Base-by-base conservation (phyloP, 2,113 vertebrate species). In the Garra rufa region DNA sequence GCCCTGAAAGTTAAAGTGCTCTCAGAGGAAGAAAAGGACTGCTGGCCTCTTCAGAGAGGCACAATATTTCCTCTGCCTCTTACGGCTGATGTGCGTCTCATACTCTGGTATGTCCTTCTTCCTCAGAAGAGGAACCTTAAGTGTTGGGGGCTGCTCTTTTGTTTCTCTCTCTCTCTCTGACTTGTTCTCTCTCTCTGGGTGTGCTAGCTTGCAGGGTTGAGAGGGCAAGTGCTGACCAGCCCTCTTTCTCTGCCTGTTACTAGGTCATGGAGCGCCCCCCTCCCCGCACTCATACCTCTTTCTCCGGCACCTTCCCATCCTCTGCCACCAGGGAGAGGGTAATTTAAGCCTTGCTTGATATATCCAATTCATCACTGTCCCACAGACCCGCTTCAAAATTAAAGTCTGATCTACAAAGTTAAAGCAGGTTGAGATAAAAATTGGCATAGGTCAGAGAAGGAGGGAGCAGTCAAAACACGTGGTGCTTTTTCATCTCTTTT, bases 321-420 rank as follows among this genome's bases (percentile, higher is more conserved):
- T 89, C 92, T 94, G 95, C 95, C 97, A 95, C 96, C 70, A 90
- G 96, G 96, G 97, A 97, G 93, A 92, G 94, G 95, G 95, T 96
- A 96, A 99, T 99, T 98, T 96, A 97, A 96, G 96, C 95, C 94
- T 91, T 94, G 92, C 93, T 95, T 97, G 96, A 97, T 97, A 95
- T 95, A 96, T 94, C 95, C 96, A 95, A 99, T 98, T 98, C 95
- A 98, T 99, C 98, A 99, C 96, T 98, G 97, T 99, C 98, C 96
- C 86, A 94, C 89, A 90, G 84, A 93, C 92, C 91, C 91, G 95
- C 94, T 95, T 97, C 97, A 97, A 97, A 99, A 98, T 99, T 98
- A 99, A 98, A 98, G 97, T 96, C 95, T 96, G 95, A 98, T 97
- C 97, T 97, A 96, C 95, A 96, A 97, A 97, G 96, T 98, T 97